Evolutionary conservation across 2,113 vertebrate species (phyloP), one percentile per base, ranked within the genome.

Genomic region (Nesospiza acunhae): DNA sequence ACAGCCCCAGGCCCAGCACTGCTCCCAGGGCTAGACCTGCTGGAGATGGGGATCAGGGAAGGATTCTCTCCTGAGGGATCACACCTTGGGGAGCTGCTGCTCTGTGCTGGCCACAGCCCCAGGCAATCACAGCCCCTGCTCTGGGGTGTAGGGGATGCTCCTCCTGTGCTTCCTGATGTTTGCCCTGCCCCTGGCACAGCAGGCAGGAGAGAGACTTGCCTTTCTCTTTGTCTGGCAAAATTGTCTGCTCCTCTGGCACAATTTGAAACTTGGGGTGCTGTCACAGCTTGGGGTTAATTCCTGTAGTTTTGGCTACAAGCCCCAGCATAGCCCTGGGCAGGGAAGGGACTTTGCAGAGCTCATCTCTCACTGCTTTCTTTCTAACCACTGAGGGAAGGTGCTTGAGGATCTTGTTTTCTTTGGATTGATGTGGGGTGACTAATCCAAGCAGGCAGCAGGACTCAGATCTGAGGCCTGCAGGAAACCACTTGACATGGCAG

Each of bases 391-490:
- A 80, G 66, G 33, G 55, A 17, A 3, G 1, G 46, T 74, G 60
- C 72, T 70, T 88, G 72, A 58, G 63, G 23, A 46, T 84, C 27
- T 80, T 55, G 24, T 90, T 93, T 85, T 20, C 59, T 86, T 87
- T 74, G 87, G 33, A 22, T 20, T 59, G 42, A 7, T 55, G 42
- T 28, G 19, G 15, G 24, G 62, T 91, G 47, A 42, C 62, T 91
- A 50, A 83, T 73, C 37, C 50, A 66, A 33, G 55, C 87, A 77
- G 67, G 67, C 75, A 90, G 87, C 68, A 49, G 85, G 67, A 93
- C 30, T 31, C 46, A 75, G 78, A 83, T 90, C 63, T 85, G 82
- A 94, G 86, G 33, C 78, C 85, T 78, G 52, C 73, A 74, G 68
- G 72, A 95, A 95, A 84, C 68, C 5, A 0, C 67, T 93, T 0